Evolutionary conservation across 2,888 invertebrate genomes (phyloP), one percentile per base, ranked within the genome.

Genomic region (Pyrrhopygopsis socrates): DNA sequence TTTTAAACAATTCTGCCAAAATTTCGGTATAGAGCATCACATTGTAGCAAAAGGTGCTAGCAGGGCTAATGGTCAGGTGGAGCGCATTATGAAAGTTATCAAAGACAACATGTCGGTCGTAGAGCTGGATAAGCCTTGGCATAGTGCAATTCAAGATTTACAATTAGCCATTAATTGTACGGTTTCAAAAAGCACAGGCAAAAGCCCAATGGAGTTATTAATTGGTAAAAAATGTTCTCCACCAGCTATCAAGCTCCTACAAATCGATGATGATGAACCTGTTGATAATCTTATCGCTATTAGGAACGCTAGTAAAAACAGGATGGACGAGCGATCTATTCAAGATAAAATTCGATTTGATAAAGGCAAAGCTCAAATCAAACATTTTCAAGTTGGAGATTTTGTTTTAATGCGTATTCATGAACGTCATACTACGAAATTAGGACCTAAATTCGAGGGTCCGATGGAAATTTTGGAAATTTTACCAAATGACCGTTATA

Each of bases 311-410:
- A 63, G 50, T 50, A 83, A 82, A 30, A 20, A 71, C 38, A 84
- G 87, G 81, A 88, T 88, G 87, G 86, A 88, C 83, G 88, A 88
- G 85, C 86, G 75, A 60, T 76, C 86, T 68, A 20, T 50, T 68
- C 58, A 84, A 2, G 81, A 84, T 60, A 87, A 86, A 79, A 75
- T 29, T 15, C 70, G 87, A 22, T 88, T 81, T 67, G 83, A 87
- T 76, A 77, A 54, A 65, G 71, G 34, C 15, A 84, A 84, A 80
- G 76, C 76, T 6, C 45, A 75, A 67, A 78, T 89, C 18, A 83
- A 76, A 27, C 82, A 38, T 34, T 86, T 80, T 38, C 24, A 81
- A 54, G 73, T 87, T 15, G 87, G 87, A 20, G 90, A 90, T 77
- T 83, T 88, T 80, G 88, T 88, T 71, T 65, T 86, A 38, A 79